phyloP scores from a whole-genome alignment of 2,797 vertebrate species.

The Muscicapa striata region DNA sequence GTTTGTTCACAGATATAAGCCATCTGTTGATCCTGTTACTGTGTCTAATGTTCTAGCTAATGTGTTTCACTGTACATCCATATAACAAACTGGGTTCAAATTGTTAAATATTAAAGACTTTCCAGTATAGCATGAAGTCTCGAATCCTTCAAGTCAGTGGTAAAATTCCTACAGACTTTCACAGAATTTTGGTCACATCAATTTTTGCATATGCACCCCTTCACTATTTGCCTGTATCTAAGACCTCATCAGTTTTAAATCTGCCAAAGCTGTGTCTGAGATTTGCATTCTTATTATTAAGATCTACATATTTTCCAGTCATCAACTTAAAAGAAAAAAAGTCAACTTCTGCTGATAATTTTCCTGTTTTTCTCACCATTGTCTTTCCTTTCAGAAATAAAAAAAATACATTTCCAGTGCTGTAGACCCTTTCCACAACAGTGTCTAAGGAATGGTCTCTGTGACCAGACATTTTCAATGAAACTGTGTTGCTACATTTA shows the following conservation, averaged over 20 bases:
- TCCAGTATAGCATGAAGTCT: background rate
- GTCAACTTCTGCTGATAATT: background rate
- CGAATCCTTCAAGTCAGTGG: background rate
- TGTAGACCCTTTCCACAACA: background rate
- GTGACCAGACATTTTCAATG: conserved; percentile 43
- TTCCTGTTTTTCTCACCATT: background rate
- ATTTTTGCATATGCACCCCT: background rate
- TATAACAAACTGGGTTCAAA: background rate
- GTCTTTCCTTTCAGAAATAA: conserved; percentile 27
- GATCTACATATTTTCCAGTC: background rate
- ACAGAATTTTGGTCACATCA: background rate
- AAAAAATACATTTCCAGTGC: conserved; percentile 30
- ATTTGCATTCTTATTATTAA: background rate
- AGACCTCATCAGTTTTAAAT: background rate
- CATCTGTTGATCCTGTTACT: background rate
- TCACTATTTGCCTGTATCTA: background rate
- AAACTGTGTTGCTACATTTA: conserved; percentile 53
- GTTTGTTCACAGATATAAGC: background rate
- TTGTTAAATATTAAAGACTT: background rate
- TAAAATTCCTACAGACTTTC: background rate
- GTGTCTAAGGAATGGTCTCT: conserved; percentile 12
- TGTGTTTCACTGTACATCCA: background rate
- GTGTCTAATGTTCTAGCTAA: background rate
- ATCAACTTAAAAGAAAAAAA: background rate
- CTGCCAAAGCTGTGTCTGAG: background rate